Conservation (phyloP, 2,797 vertebrate genomes). For the Euthynnus affinis region DNA sequence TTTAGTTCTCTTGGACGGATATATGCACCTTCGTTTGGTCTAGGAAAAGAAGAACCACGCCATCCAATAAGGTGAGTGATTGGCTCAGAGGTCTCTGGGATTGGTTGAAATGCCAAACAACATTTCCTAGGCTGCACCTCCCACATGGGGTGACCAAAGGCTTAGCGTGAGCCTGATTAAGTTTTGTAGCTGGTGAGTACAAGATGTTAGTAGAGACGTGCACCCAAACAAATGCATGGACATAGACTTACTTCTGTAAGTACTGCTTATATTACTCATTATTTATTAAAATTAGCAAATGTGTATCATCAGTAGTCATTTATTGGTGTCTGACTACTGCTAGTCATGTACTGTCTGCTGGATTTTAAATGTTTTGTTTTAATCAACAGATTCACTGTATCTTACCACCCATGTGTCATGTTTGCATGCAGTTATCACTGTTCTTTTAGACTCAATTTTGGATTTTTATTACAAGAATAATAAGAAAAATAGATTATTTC, state of each 20-base stretch:
- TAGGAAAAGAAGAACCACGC: constrained; percentile 38
- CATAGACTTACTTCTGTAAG: constrained; percentile 83
- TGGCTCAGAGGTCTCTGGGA: constrained; percentile 44
- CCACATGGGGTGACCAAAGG: constrained; percentile 82
- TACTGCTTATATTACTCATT: constrained; percentile 52
- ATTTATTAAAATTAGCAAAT: background rate
- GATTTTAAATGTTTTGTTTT: constrained; percentile 22
- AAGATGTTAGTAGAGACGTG: constrained; percentile 76
- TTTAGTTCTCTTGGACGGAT: constrained; percentile 48
- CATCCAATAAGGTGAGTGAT: constrained; percentile 57
- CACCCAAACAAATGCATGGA: constrained; percentile 83
- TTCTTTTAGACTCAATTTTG: background rate
- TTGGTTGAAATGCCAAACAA: constrained; percentile 65
- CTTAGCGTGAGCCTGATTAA: constrained; percentile 86
- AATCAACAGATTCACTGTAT: background rate
- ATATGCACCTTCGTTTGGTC: constrained; percentile 33
- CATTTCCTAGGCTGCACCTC: constrained; percentile 69
- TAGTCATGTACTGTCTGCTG: background rate
- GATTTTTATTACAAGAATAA: background rate
- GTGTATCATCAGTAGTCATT: background rate
- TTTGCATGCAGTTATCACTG: background rate
- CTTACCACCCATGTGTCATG: background rate
- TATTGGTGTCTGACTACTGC: background rate
- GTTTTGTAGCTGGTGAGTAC: constrained; percentile 53
- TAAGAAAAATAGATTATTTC: background rate